A percentile compares a stretch with the other conserved stretches of the same genome.
Conservation (phyloP, 2,113 vertebrate species). For the Pachypanchax playfairii region DNA sequence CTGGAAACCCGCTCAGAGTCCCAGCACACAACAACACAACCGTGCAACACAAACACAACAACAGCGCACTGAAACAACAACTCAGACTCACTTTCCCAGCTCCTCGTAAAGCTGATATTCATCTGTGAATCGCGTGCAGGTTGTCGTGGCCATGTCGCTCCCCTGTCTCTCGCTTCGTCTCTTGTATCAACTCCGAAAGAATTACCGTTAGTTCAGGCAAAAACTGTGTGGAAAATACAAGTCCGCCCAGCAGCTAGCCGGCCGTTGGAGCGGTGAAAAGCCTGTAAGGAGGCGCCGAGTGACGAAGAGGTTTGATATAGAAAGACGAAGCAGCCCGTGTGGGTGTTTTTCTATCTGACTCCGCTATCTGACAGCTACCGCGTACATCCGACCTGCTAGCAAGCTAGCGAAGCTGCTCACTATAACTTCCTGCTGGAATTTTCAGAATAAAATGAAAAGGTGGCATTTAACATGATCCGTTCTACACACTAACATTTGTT, state of each 20-base stretch:
- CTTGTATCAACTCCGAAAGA: constrained; percentile 8
- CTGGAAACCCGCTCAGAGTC: constrained; percentile 7
- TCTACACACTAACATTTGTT: too few species aligned
- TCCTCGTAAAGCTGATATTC: constrained; percentile 96
- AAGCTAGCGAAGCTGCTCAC: not conserved
- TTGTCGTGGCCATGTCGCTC: constrained; percentile 90
- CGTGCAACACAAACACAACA: not conserved
- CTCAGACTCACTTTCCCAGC: constrained; percentile 90
- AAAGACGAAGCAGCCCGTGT: constrained; percentile 24
- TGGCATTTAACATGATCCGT: too few species aligned
- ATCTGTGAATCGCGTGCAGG: constrained; percentile 94
- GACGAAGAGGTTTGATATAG: constrained; percentile 34
- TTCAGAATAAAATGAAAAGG: constrained; percentile 59
- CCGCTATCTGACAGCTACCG: constrained; percentile 51
- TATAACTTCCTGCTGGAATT: not conserved
- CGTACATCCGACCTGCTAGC: constrained; percentile 7
- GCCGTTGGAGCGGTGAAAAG: constrained; percentile 43
- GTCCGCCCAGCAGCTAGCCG: constrained; percentile 56
- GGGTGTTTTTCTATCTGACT: constrained; percentile 19
- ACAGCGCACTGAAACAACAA: not conserved
- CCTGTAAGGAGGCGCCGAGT: constrained; percentile 22
- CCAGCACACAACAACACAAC: not conserved
- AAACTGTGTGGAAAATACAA: not conserved
- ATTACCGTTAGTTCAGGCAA: not conserved
- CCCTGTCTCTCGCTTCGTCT: constrained; percentile 19